Percentiles rank a stretch among this genome's conserved stretches.
phyloP scores from a whole-genome alignment of 2,888 invertebrate species.

The Dugesia japonica region DNA sequence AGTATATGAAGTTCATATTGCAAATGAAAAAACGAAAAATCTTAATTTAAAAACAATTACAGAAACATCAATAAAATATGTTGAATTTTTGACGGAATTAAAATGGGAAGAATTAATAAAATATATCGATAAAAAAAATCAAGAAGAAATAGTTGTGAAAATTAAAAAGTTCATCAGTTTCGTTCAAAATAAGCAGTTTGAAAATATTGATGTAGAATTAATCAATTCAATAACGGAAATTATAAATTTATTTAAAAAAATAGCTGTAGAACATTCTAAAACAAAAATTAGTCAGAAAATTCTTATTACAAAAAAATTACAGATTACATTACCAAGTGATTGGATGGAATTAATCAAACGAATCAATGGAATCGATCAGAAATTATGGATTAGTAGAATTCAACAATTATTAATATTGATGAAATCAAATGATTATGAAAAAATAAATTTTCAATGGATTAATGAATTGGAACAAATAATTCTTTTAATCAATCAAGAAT shows the following conservation, averaged over 20 bases:
- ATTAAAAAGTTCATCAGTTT: not conserved
- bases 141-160: not conserved
- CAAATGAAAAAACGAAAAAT: not conserved
- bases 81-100: not conserved
- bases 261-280: not conserved
- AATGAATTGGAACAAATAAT: not conserved
- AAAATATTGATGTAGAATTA: not conserved
- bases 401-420: not conserved
- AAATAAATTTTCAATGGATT: not conserved
- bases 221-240: not conserved
- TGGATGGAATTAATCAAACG: not conserved
- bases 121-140: not conserved
- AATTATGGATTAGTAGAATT: not conserved
- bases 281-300: not conserved
- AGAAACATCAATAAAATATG: not conserved
- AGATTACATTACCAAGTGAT: not conserved
- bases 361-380: not conserved
- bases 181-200: not conserved
- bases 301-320: not conserved
- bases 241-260: not conserved
- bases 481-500: not conserved
- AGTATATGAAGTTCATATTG: not conserved
- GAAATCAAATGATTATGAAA: not conserved
- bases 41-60: not conserved
- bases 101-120: not conserved